Percentiles rank a stretch among this genome's conserved stretches.
Conservation (phyloP, 2,797 vertebrate species). For the Notoglanidium macrostoma region DNA sequence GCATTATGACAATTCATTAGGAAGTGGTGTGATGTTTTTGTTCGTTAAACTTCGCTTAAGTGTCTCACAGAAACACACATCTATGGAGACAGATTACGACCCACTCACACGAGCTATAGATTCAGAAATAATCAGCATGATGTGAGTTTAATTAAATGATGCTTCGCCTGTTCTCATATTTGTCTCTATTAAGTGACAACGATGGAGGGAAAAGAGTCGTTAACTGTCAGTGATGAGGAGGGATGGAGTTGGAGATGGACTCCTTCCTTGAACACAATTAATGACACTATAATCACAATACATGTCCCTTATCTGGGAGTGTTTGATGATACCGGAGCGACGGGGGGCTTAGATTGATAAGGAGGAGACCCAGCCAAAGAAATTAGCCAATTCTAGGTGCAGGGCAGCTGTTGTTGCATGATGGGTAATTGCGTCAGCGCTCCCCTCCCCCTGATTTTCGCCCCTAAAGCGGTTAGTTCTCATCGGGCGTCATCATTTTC, state of each 20-base stretch:
- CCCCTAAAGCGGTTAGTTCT: conserved; percentile 93
- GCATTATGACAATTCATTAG: conserved; percentile 38
- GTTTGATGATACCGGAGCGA: conserved; percentile 40
- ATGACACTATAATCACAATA: conserved; percentile 3
- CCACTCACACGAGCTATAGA: neutral
- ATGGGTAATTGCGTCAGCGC: conserved; percentile 79
- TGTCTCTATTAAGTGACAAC: conserved; percentile 40
- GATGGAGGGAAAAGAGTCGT: conserved; percentile 45
- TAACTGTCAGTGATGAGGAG: conserved; percentile 49
- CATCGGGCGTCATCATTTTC: conserved; percentile 95
- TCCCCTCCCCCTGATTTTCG: conserved; percentile 51
- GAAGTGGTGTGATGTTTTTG: neutral
- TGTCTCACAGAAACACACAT: neutral
- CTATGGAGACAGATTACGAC: neutral
- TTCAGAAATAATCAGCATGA: conserved; percentile 17
- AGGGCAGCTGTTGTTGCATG: conserved; percentile 77
- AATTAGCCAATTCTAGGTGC: conserved; percentile 67
- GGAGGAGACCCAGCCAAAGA: conserved; percentile 65
- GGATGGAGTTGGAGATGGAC: conserved; percentile 16
- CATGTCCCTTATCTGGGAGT: conserved; percentile 23
- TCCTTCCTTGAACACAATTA: conserved; percentile 25
- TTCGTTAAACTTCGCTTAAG: conserved; percentile 12
- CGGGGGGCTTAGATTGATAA: conserved; percentile 57
- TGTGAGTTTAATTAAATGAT: conserved; percentile 45
- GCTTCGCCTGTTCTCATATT: conserved; percentile 37